These are phyloP conservation scores for Blastobasis adustella DNA, from an alignment of 2,888 invertebrate species.

Conservation along the genomic window DNA sequence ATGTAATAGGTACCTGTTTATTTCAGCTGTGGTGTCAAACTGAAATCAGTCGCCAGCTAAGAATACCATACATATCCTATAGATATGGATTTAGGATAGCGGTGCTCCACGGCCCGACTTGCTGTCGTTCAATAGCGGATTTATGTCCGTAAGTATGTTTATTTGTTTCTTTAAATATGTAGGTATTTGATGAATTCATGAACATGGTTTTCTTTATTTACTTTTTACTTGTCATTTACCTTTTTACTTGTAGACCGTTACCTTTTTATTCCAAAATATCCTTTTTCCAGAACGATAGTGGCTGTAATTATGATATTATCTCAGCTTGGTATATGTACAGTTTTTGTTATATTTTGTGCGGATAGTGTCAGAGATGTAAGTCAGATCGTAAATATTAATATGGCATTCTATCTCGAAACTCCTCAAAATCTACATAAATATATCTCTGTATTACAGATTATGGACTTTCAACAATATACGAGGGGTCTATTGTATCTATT, in stretches of 20 bases:
- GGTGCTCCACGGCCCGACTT: constrained; percentile 36
- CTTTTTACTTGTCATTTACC: too few species aligned
- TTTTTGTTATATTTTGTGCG: constrained; percentile 41
- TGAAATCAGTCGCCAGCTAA: constrained; percentile 39
- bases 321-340: constrained; percentile 47
- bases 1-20: background rate
- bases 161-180: too few species aligned
- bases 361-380: constrained; percentile 52
- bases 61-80: constrained; percentile 41
- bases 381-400: constrained; percentile 7
- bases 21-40: constrained; percentile 41
- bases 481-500: constrained; percentile 15
- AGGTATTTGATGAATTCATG: too few species aligned
- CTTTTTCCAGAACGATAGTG: constrained; percentile 35
- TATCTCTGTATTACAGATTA: too few species aligned
- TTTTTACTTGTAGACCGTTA: too few species aligned
- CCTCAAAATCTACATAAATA: too few species aligned
- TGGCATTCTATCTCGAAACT: too few species aligned
- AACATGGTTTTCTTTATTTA: too few species aligned
- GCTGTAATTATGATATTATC: constrained; percentile 42
- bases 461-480: too few species aligned
- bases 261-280: background rate
- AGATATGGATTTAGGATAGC: constrained; percentile 50
- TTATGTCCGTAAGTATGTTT: constrained; percentile 40
- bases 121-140: constrained; percentile 24